Evolutionary conservation across 2,797 vertebrate species (phyloP).

Genomic region (Eurystomus glaucurus): DNA sequence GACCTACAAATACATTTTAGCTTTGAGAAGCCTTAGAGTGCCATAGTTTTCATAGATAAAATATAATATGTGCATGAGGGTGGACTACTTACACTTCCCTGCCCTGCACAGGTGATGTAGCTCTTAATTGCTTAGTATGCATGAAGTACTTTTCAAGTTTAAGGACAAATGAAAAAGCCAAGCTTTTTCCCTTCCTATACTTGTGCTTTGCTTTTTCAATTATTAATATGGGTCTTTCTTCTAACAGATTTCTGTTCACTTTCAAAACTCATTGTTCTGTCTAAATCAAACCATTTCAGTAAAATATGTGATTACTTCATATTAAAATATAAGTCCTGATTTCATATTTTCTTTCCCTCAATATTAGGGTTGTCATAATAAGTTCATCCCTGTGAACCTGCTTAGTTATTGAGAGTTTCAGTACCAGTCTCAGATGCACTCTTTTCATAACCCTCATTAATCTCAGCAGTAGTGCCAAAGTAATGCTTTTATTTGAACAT

Average conservation of each 20-base stretch:
- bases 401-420: not conserved
- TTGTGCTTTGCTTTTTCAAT: not conserved
- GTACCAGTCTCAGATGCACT: not conserved
- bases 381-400: not conserved
- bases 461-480: constrained; percentile 56
- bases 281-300: not conserved
- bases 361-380: constrained; percentile 25
- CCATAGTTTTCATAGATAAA: not conserved
- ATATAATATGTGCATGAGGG: not conserved
- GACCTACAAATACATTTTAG: not conserved
- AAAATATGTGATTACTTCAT: not conserved
- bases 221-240: not conserved
- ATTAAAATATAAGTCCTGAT: not conserved
- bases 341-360: constrained; percentile 42
- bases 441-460: constrained; percentile 42
- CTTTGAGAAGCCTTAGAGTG: not conserved
- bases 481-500: constrained; percentile 57
- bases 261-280: not conserved
- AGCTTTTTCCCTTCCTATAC: not conserved
- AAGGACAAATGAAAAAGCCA: not conserved
- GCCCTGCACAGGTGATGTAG: rapidly evolving
- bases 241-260: not conserved
- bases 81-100: not conserved
- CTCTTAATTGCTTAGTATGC: not conserved
- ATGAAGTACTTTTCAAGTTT: not conserved